phyloP scores from a whole-genome alignment of 2,113 vertebrate genomes.

The Taurulus bubalis region DNA sequence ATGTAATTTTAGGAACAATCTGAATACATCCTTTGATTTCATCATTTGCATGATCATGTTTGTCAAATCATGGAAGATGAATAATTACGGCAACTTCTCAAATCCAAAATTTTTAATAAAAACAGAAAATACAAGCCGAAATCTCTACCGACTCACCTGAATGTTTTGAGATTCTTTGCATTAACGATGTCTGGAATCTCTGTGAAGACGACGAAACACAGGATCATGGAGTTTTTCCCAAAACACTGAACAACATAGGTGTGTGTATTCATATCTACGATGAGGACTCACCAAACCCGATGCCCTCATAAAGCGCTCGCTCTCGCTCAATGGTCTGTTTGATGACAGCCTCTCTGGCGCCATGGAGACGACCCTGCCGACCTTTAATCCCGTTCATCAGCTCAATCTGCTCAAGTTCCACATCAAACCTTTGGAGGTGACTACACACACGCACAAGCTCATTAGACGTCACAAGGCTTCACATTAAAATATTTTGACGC shows the following conservation, averaged over 20 bases:
- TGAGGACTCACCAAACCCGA: conserved; percentile 87
- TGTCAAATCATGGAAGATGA: background rate
- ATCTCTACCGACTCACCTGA: conserved; percentile 83
- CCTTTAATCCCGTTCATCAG: conserved; percentile 93
- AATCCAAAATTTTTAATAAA: background rate
- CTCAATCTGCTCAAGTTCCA: conserved; percentile 94
- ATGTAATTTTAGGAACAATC: background rate
- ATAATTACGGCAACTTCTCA: background rate
- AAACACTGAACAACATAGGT: background rate
- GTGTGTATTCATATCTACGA: background rate
- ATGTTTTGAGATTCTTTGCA: conserved; percentile 88
- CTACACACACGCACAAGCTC: conserved; percentile 67
- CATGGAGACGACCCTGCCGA: conserved; percentile 91
- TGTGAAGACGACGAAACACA: conserved; percentile 42
- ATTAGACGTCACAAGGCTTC: background rate
- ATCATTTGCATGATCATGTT: background rate
- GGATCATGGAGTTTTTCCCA: background rate
- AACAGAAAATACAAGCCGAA: background rate
- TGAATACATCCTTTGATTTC: background rate
- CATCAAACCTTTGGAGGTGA: conserved; percentile 91
- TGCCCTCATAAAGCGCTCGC: conserved; percentile 84
- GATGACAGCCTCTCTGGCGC: conserved; percentile 89
- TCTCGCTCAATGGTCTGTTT: conserved; percentile 93
- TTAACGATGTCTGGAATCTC: conserved; percentile 97
- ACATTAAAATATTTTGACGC: background rate